These are phyloP conservation scores for Ceriagrion tenellum DNA, from an alignment of 2,888 invertebrate species.

Conservation along the genomic window DNA sequence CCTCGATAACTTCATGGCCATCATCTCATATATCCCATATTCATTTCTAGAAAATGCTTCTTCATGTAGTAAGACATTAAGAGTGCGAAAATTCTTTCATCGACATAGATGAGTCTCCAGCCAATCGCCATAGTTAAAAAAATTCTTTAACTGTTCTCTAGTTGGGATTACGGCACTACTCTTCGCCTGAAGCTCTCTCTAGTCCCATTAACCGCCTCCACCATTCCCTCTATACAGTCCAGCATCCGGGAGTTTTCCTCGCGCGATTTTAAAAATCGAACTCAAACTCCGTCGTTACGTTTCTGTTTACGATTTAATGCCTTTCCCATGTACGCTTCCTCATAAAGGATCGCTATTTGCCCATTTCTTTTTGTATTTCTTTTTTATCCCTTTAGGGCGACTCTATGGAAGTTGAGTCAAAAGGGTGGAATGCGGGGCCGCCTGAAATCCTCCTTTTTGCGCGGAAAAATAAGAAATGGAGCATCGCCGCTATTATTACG, in stretches of 20 bases:
- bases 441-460: not conserved
- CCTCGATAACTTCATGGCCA: too few relatives aligned
- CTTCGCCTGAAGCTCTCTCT: not conserved
- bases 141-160: not conserved
- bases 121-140: not conserved
- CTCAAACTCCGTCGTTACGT: not conserved
- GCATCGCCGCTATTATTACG: constrained; percentile 8
- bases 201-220: not conserved
- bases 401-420: constrained; percentile 9
- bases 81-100: too few relatives aligned
- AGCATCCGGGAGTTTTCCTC: not conserved
- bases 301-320: constrained; percentile 58
- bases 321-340: constrained; percentile 22
- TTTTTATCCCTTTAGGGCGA: not conserved
- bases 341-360: constrained; percentile 16
- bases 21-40: too few relatives aligned
- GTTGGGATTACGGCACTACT: not conserved
- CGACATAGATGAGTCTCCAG: not conserved
- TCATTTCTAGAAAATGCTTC: too few relatives aligned
- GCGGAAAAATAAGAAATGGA: not conserved
- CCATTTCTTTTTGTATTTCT: not conserved
- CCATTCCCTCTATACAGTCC: not conserved
- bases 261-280: not conserved
- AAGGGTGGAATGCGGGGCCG: not conserved
- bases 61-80: too few relatives aligned